These are phyloP conservation scores for Marasmarcha lunaedactyla DNA, from an alignment of 2,888 invertebrate genomes.

Conservation along the genomic window DNA sequence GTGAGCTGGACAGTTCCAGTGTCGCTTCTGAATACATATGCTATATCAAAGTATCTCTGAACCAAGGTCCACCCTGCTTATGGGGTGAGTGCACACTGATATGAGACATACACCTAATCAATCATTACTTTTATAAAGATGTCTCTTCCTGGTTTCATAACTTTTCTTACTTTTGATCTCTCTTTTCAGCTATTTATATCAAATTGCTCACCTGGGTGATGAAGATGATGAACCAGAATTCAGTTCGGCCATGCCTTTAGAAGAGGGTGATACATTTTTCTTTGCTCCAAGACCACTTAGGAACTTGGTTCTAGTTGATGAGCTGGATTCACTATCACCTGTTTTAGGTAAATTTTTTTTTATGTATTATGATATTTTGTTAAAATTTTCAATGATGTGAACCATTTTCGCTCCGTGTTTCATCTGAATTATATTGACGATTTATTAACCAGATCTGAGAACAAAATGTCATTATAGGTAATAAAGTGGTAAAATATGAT, in stretches of 20 bases:
- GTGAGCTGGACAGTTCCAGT: constrained; percentile 28
- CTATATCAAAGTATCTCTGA: constrained; percentile 62
- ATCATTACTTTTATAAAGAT: neutral
- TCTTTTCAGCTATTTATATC: constrained; percentile 88
- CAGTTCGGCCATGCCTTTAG: constrained; percentile 97
- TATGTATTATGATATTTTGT: constrained; percentile 1
- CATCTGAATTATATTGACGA: constrained; percentile 55
- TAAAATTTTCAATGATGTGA: constrained; percentile 11
- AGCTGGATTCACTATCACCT: constrained; percentile 95
- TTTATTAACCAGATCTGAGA: constrained; percentile 23
- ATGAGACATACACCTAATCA: constrained; percentile 41
- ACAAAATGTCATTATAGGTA: too few relatives aligned
- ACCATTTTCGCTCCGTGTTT: constrained; percentile 37
- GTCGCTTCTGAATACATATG: constrained; percentile 38
- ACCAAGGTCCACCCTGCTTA: constrained; percentile 72
- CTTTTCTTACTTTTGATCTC: neutral
- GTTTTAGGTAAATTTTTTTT: constrained; percentile 75
- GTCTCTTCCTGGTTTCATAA: too few relatives aligned
- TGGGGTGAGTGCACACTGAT: constrained; percentile 74
- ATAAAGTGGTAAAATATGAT: constrained; percentile 7
- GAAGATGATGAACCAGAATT: constrained; percentile 99
- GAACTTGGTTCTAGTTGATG: constrained; percentile 96
- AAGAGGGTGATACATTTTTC: constrained; percentile 99
- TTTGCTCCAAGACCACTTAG: constrained; percentile 94
- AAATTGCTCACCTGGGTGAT: constrained; percentile 99